Conservation (phyloP, 2,113 vertebrate genomes). For the Corythaixoides concolor region DNA sequence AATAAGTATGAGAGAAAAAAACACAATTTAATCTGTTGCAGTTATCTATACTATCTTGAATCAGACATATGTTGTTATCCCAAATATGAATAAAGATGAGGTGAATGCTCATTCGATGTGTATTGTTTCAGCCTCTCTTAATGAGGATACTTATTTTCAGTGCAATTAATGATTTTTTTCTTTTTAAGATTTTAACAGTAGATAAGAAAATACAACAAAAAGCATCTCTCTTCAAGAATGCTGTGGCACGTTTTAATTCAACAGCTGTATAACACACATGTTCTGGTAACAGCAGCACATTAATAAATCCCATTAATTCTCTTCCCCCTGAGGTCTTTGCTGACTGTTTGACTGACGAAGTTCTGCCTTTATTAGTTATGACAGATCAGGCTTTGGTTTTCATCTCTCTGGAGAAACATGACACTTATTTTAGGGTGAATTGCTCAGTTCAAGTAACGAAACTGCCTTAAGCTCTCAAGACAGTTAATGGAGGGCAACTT, state of each 20-base stretch:
- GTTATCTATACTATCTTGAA: neutral
- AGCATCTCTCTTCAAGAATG: neutral
- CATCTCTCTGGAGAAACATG: slow-evolving; percentile 28
- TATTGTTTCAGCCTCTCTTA: neutral
- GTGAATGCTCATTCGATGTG: neutral
- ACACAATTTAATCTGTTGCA: neutral
- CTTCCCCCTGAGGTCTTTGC: slow-evolving; percentile 38
- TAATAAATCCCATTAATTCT: slow-evolving; percentile 57
- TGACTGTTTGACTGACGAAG: slow-evolving; percentile 51
- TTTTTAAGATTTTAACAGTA: neutral
- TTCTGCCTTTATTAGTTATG: slow-evolving; percentile 65
- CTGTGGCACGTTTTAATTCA: neutral
- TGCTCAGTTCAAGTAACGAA: slow-evolving; percentile 30
- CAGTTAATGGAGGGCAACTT: neutral
- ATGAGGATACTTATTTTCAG: neutral
- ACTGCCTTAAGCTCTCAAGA: neutral
- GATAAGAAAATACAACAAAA: neutral
- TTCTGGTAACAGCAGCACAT: slow-evolving; percentile 36
- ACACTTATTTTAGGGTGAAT: slow-evolving; percentile 48
- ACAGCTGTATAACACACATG: neutral
- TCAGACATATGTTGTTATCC: neutral
- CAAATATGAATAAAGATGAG: neutral
- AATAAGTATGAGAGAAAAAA: neutral
- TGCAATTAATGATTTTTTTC: neutral
- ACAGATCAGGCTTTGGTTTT: slow-evolving; percentile 46